phyloP scores from a whole-genome alignment of 2,888 invertebrate species.

The Dyspetes luteomarginatus region DNA sequence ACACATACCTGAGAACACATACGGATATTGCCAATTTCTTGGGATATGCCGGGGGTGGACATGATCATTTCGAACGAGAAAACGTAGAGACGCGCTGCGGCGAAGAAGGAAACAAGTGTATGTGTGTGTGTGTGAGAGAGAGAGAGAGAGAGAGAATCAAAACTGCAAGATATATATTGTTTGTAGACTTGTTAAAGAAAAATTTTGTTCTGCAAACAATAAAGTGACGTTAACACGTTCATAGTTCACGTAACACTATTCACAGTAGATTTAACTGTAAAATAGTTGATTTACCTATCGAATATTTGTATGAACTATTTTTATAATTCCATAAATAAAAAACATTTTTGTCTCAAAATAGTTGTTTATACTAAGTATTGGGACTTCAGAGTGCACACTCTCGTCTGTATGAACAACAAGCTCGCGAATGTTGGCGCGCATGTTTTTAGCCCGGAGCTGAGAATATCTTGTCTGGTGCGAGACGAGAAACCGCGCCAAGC shows the following conservation, averaged over 20 bases:
- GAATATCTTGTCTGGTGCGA: conserved; percentile 42
- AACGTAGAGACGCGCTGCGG: background rate
- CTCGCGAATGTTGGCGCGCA: conserved; percentile 33
- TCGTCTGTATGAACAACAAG: background rate
- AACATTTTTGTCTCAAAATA: too few species aligned
- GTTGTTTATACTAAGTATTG: too few species aligned
- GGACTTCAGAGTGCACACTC: too few species aligned
- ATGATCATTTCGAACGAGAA: conserved; percentile 41
- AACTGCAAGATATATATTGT: conserved; percentile 1
- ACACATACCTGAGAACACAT: background rate
- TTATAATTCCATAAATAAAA: too few species aligned
- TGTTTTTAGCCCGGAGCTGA: conserved; percentile 60
- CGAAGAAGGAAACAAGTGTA: conserved; percentile 3
- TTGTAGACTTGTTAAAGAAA: too few species aligned
- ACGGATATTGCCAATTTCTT: conserved; percentile 36
- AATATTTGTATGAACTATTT: too few species aligned
- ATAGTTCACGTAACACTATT: too few species aligned
- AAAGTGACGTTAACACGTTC: too few species aligned
- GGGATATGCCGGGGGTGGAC: conserved; percentile 35
- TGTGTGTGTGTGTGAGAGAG: conserved; percentile 4
- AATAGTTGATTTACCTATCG: too few species aligned
- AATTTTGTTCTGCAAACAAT: too few species aligned
- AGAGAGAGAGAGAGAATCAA: background rate
- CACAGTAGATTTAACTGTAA: too few species aligned
- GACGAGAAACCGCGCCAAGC: conserved; percentile 12